Evolutionary conservation across 2,888 invertebrate genomes (phyloP), one percentile per base, ranked within the genome.

Genomic region (Oscheius sp.): DNA sequence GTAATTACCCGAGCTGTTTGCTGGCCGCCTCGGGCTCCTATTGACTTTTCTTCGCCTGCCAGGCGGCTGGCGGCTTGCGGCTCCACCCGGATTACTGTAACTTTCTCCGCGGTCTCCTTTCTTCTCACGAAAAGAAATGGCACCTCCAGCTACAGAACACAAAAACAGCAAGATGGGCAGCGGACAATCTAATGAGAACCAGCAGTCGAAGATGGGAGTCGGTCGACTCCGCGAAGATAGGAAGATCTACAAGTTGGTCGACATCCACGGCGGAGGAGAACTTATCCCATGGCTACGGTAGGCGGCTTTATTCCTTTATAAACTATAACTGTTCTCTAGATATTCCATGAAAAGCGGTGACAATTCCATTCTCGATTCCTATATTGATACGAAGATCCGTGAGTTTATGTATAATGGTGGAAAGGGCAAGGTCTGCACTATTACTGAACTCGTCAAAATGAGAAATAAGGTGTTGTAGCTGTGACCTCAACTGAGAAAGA

Each of bases 321-420:
- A 55, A 29, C 13, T 25, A 16, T 69, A 23, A 64, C n/a, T n/a
- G n/a, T n/a, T 53, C 66, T 75, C 66, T 49, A 80, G 80, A 55
- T 86, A 86, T 70, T 85, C 86, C 12, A 61, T 78, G 35, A 77
- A 80, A 29, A 84, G 80, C 9, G 85, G 81, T 16, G 86, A 86
- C 64, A 77, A 78, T 61, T 85, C 86, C 3, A 69, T 81, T n/a
- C 58, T 81, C 7, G 81, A 81, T 25, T 75, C 75, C 0, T 81
- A 78, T 52, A 61, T 81, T 12, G 81, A 81, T 25, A 73, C 74
- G 16, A 76, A 81, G 71, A 94, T 96, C 16, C 93, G 94, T 85
- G 94, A 94, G 0, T 96, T 94, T 89, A 90, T 98, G 18, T 97
- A 97, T 89, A 95, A 96, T 89, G 93, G 93, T 88, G 97, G 97